Percentiles rank a stretch among this genome's conserved stretches.
These are phyloP conservation scores for Chromobotia macracanthus DNA, from an alignment of 2,797 vertebrate species.

Conservation along the genomic window DNA sequence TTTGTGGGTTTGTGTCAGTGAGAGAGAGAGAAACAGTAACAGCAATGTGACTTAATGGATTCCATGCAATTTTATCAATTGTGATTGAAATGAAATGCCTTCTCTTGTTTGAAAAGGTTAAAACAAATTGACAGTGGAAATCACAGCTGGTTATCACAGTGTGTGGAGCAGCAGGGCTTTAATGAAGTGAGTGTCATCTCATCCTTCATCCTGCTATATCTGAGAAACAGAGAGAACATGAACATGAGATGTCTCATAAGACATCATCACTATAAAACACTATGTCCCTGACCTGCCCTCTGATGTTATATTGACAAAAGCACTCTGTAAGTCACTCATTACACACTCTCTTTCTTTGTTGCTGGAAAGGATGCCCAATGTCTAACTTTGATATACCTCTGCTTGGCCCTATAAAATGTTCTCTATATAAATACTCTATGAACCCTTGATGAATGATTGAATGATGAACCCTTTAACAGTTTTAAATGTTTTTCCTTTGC, in stretches of 20 bases:
- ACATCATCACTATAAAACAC: constrained; percentile 48
- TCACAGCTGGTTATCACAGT: constrained; percentile 76
- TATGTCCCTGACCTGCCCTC: constrained; percentile 38
- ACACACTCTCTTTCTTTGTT: not conserved
- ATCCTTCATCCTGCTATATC: constrained; percentile 68
- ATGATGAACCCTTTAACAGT: not conserved
- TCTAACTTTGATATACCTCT: constrained; percentile 18
- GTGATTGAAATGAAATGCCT: constrained; percentile 93
- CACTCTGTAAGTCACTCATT: constrained; percentile 36
- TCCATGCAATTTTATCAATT: constrained; percentile 90
- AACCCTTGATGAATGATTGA: too few relatives aligned
- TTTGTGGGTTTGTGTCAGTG: not conserved
- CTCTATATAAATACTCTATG: not conserved
- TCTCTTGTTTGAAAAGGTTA: constrained; percentile 83
- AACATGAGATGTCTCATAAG: constrained; percentile 47
- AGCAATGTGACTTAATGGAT: constrained; percentile 90
- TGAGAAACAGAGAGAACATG: constrained; percentile 38
- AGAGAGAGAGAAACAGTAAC: constrained; percentile 62
- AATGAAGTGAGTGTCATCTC: constrained; percentile 70
- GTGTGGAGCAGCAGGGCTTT: constrained; percentile 74
- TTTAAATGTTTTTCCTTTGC: not conserved
- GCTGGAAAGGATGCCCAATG: not conserved
- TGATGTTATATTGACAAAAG: constrained; percentile 29
- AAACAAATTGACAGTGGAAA: constrained; percentile 80
- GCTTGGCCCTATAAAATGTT: not conserved